phyloP scores from a whole-genome alignment of 2,113 vertebrate genomes.

The Paratilapia polleni region DNA sequence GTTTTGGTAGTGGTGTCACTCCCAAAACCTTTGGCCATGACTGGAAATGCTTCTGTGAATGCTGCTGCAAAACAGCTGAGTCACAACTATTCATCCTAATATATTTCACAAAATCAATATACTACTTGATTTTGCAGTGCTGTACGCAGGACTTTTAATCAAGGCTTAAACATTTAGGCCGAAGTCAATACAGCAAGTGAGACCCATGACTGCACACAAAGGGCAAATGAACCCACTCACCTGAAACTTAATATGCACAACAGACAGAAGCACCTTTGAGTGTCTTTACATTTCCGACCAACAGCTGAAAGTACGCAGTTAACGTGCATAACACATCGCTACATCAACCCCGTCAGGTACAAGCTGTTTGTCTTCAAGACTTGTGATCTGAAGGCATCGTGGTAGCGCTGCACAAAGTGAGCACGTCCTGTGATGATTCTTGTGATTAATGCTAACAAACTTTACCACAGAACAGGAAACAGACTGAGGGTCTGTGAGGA shows the following conservation, averaged over 20 bases:
- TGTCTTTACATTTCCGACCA: conserved; percentile 16
- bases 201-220: background rate
- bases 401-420: background rate
- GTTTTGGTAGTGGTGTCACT: no score
- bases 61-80: background rate
- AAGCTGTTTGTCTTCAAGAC: background rate
- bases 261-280: background rate
- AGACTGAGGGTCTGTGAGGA: background rate
- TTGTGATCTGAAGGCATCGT: background rate
- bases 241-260: background rate
- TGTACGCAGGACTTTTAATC: background rate
- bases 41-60: background rate
- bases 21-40: no score
- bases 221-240: background rate
- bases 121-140: background rate
- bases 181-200: background rate
- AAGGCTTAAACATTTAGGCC: background rate
- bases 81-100: background rate
- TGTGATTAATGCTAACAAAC: background rate
- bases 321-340: background rate
- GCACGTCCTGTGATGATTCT: background rate
- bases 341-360: background rate
- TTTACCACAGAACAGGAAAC: conserved; percentile 1
- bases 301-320: conserved; percentile 17
- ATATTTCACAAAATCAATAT: background rate